Conservation (phyloP, 2,797 vertebrate genomes). For the Liasis olivaceus region DNA sequence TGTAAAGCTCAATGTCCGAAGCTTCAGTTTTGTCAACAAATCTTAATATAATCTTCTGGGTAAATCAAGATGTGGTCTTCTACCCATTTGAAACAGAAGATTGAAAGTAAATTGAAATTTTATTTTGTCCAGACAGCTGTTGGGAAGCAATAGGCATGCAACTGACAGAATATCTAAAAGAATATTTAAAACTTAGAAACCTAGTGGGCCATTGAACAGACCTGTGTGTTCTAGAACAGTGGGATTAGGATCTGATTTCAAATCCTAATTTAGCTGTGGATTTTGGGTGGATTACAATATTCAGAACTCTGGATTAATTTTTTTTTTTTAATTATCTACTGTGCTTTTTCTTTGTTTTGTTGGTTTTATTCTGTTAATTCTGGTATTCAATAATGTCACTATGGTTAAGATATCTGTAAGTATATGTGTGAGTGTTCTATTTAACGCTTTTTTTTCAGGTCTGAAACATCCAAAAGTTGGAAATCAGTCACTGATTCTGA, state of each 20-base stretch:
- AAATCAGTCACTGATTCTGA: constrained; percentile 79
- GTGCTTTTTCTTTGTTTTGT: not conserved
- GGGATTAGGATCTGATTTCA: not conserved
- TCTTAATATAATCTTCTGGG: not conserved
- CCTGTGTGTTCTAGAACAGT: not conserved
- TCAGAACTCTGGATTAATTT: not conserved
- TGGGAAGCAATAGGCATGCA: not conserved
- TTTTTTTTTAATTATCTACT: not conserved
- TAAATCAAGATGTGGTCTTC: not conserved
- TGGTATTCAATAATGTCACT: constrained; percentile 5
- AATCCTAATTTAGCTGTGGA: not conserved
- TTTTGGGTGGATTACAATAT: not conserved
- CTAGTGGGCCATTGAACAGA: not conserved
- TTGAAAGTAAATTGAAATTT: not conserved
- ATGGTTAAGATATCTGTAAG: not conserved
- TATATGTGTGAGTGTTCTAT: not conserved
- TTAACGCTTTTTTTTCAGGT: constrained; percentile 68
- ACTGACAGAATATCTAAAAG: not conserved
- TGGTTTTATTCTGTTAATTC: not conserved
- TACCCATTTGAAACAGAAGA: not conserved
- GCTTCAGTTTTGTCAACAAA: too few relatives aligned
- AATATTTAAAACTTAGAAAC: not conserved
- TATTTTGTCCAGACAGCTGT: not conserved
- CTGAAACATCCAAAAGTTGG: constrained; percentile 80
- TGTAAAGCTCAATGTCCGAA: not conserved